These are phyloP conservation scores for Cricetomys ansorgei DNA, from an alignment of 2,113 vertebrate species.

Conservation along the genomic window DNA sequence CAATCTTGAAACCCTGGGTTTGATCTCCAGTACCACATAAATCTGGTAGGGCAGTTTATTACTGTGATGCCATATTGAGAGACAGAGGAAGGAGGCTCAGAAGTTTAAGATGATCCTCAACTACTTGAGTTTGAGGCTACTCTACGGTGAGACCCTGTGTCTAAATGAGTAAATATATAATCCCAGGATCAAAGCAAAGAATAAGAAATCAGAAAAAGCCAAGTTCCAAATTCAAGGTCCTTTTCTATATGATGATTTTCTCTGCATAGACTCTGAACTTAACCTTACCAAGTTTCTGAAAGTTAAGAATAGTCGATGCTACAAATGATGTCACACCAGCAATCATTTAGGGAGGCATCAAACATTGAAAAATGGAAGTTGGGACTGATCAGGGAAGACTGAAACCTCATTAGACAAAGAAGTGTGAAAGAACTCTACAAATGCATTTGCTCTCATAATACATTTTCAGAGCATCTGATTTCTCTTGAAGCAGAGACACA, in stretches of 20 bases:
- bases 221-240: rapidly evolving
- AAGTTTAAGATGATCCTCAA: background rate
- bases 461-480: slow-evolving; percentile 64
- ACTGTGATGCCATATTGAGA: background rate
- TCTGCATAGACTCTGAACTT: background rate
- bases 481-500: slow-evolving; percentile 41
- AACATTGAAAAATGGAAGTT: background rate
- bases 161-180: background rate
- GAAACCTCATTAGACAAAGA: background rate
- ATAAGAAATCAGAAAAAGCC: background rate
- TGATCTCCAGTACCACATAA: background rate
- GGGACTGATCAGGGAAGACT: background rate
- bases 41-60: background rate
- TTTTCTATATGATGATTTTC: rapidly evolving
- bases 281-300: background rate
- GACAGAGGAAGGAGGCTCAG: background rate
- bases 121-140: background rate
- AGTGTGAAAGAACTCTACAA: background rate
- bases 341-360: background rate
- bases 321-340: background rate
- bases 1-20: no score
- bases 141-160: background rate
- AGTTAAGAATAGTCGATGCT: background rate
- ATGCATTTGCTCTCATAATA: background rate
- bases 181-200: background rate